Evolutionary conservation across 2,113 vertebrate genomes (phyloP).

Genomic region (Pungitius pungitius): DNA sequence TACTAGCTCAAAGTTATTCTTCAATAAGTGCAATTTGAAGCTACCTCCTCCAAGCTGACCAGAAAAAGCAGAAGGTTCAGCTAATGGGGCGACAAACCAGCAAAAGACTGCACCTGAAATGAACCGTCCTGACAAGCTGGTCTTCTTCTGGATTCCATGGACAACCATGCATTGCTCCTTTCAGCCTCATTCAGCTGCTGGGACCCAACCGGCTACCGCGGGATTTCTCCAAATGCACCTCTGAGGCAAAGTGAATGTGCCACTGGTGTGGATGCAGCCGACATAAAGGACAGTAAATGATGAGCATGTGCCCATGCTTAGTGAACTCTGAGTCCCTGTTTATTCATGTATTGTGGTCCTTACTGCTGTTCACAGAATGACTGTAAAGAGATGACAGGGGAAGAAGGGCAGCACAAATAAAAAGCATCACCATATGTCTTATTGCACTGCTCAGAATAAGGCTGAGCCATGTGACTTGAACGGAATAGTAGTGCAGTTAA

Average conservation of each 20-base stretch:
- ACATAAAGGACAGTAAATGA: constrained; percentile 10
- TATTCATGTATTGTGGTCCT: constrained; percentile 8
- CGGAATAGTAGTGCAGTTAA: constrained; percentile 12
- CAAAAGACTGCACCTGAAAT: constrained; percentile 31
- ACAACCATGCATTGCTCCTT: neutral
- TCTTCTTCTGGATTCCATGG: constrained; percentile 3
- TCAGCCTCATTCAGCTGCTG: constrained; percentile 7
- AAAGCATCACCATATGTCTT: constrained; percentile 6
- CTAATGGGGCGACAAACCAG: constrained; percentile 21
- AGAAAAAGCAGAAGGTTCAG: constrained; percentile 18
- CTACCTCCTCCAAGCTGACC: constrained; percentile 63
- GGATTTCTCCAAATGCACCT: constrained; percentile 52
- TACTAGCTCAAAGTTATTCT: constrained; percentile 35
- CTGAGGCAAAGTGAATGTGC: constrained; percentile 46
- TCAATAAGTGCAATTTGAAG: constrained; percentile 17
- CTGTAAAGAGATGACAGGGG: neutral
- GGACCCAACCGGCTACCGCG: constrained; percentile 43
- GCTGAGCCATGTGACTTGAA: neutral
- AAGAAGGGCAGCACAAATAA: neutral
- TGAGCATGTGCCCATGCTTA: neutral
- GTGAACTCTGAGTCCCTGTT: neutral
- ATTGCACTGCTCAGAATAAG: neutral
- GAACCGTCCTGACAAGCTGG: constrained; percentile 4
- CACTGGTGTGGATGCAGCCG: constrained; percentile 13
- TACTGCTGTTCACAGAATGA: neutral